A percentile compares a stretch with the other conserved stretches of the same genome.
These are phyloP conservation scores for Aulostomus chinensis DNA, from an alignment of 2,797 vertebrate species.

Conservation along the genomic window DNA sequence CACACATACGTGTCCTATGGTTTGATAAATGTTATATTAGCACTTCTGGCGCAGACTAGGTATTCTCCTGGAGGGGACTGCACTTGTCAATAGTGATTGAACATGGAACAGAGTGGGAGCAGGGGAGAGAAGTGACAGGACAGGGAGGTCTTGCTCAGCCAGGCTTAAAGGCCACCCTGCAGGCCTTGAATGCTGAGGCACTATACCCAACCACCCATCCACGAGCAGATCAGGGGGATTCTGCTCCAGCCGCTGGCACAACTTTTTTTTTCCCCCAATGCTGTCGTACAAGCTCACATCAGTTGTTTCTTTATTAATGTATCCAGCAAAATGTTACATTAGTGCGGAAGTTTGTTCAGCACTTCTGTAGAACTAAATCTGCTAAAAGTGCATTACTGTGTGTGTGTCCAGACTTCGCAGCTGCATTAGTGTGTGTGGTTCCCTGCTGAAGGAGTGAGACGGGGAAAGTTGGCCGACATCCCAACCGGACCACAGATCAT, in stretches of 20 bases:
- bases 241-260: conserved; percentile 76
- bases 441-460: neutral
- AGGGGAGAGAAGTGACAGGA: conserved; percentile 83
- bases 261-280: conserved; percentile 73
- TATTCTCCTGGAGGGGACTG: conserved; percentile 86
- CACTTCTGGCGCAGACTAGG: conserved; percentile 84
- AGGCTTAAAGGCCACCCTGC: conserved; percentile 92
- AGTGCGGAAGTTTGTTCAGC: conserved; percentile 40
- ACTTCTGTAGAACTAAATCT: conserved; percentile 17
- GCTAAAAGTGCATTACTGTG: too few relatives aligned
- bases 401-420: too few relatives aligned
- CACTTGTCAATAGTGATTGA: conserved; percentile 93
- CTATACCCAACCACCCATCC: conserved; percentile 45
- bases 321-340: conserved; percentile 38
- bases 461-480: conserved; percentile 26
- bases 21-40: conserved; percentile 94
- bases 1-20: conserved; percentile 59
- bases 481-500: conserved; percentile 50
- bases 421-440: too few relatives aligned
- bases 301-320: conserved; percentile 61
- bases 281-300: conserved; percentile 85
- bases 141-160: conserved; percentile 85
- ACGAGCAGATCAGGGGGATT: conserved; percentile 49
- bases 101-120: conserved; percentile 71
- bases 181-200: conserved; percentile 82